phyloP scores from a whole-genome alignment of 92 coral and sea anemone genomes.

The Palythoa heliodiscus region DNA sequence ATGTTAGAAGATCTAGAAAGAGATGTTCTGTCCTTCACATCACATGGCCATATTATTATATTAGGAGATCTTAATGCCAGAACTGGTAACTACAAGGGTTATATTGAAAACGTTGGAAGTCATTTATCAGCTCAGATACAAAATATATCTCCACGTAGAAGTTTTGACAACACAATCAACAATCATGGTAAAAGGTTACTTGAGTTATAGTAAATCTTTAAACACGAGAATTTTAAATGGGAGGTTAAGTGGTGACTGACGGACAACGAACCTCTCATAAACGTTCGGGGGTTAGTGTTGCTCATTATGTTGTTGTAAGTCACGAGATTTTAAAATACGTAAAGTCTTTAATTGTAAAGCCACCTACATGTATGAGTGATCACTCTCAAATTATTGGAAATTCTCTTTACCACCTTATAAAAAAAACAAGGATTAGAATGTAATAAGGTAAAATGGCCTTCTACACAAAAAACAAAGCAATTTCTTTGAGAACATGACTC shows the following conservation, averaged over 20 bases:
- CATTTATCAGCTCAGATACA: constrained; percentile 10
- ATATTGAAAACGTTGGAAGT: constrained; percentile 3
- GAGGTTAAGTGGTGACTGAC: constrained; percentile 3
- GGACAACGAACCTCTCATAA: constrained; percentile 26
- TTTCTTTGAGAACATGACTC: too few relatives aligned
- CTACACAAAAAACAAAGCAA: too few relatives aligned
- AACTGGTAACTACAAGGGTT: constrained; percentile 7
- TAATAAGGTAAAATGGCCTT: too few relatives aligned
- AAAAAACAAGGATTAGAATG: too few relatives aligned
- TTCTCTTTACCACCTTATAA: too few relatives aligned
- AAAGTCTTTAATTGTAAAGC: constrained; percentile 14
- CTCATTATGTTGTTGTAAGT: constrained; percentile 30
- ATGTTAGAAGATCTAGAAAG: constrained; percentile 42
- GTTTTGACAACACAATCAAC: constrained; percentile 24
- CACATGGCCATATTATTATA: constrained; percentile 5
- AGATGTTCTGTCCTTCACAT: constrained; percentile 25
- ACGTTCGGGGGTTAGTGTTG: constrained; percentile 29
- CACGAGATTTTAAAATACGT: constrained; percentile 27
- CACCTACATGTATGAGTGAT: constrained; percentile 32
- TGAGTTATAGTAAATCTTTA: constrained; percentile 18
- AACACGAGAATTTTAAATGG: constrained; percentile 13
- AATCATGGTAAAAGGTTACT: constrained; percentile 26
- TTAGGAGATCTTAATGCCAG: constrained; percentile 14
- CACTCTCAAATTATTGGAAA: constrained; percentile 23
- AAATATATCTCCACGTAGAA: not conserved